Evolutionary conservation across 2,797 vertebrate genomes (phyloP).

Genomic region (Cirrhinus molitorella): DNA sequence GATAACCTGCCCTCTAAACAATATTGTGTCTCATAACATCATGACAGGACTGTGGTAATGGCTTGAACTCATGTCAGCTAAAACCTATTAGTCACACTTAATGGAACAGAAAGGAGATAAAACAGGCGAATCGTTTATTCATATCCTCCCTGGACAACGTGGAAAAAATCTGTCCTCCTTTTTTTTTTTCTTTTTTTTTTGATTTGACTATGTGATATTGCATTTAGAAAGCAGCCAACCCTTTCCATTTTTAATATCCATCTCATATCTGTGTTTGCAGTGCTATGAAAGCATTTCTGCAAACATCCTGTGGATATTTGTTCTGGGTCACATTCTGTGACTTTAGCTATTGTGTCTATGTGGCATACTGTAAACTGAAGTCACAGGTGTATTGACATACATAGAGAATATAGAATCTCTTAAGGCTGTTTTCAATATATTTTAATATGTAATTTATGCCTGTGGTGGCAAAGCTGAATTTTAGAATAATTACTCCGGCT

Average conservation of each 20-base stretch:
- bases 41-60: constrained; percentile 22
- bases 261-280: constrained; percentile 27
- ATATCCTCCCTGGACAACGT: constrained; percentile 28
- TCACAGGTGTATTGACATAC: constrained; percentile 1
- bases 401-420: neutral
- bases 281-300: constrained; percentile 23
- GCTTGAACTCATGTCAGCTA: constrained; percentile 40
- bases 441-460: neutral
- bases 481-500: neutral
- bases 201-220: constrained; percentile 38
- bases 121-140: constrained; percentile 33
- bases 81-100: constrained; percentile 55
- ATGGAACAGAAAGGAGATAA: constrained; percentile 45
- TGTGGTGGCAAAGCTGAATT: neutral
- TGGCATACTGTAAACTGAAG: constrained; percentile 2
- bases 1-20: constrained; percentile 33
- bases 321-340: constrained; percentile 34
- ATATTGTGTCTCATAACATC: constrained; percentile 31
- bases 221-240: constrained; percentile 30
- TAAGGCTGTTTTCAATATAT: neutral
- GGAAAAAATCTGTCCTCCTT: constrained; percentile 23
- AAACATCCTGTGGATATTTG: constrained; percentile 35
- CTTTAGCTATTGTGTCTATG: constrained; percentile 7
- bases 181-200: constrained; percentile 44
- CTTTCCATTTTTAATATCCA: constrained; percentile 33